Base-by-base conservation (phyloP, 2,113 vertebrate species). In the Hippolais icterina region DNA sequence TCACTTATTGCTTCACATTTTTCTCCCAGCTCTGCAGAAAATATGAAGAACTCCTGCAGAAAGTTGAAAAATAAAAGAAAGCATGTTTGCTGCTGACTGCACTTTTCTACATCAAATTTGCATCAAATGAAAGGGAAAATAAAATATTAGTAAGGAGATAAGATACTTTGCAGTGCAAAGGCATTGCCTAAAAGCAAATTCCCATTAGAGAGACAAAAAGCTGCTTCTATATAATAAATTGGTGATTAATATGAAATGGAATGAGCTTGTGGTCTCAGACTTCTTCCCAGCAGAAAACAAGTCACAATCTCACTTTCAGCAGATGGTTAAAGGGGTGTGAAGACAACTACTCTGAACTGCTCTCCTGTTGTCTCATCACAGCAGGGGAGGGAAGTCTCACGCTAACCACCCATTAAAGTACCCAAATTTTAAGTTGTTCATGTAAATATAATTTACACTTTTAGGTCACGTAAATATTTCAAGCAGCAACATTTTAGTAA, bases 1-100 rank as follows among this genome's bases (percentile, higher is more conserved):
- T 98, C 97, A 83, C 98, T 97, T 89, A 98, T 98, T 82, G 83
- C 96, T 97, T 98, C 96, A 59, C 98, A 98, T 89, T 97, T 97
- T 92, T 97, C 97, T 85, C 84, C 95, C 86, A 98, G 8, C 72
- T 97, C 96, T 54, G 93, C 83, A 31, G 95, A 97, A 95, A 97
- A 79, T 37, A 97, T 9, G 68, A 93, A 72, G 75, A 96, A 96
- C 63, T 98, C 97, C 98, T 98, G 90, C 42, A 70, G 57, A 76
- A 90, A 93, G 82, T 94, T 82, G 42, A 78, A 91, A 93, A 89
- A 96, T 23, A 92, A 68, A 88, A 87, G 23, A 89, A 83, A 56
- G 23, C 11, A 37, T 4, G 27, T 96, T 86, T 94, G 71, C 41
- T 81, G 8, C 19, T 31, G 56, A 33, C 15, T 61, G 44, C 42